phyloP scores from a whole-genome alignment of 2,888 invertebrate species.

The Amphipoea lucens region DNA sequence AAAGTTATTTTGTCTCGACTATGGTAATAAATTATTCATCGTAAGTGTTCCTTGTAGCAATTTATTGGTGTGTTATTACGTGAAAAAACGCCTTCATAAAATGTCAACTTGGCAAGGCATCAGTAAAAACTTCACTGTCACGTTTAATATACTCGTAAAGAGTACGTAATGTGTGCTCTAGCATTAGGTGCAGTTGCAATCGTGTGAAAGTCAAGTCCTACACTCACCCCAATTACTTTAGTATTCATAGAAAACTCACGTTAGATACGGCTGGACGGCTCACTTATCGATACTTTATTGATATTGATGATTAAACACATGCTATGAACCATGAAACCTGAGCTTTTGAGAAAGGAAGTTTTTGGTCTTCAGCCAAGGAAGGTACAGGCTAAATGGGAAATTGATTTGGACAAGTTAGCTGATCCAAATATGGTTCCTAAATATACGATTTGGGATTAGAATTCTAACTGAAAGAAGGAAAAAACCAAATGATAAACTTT shows the following conservation, averaged over 20 bases:
- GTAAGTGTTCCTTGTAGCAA: conserved; percentile 63
- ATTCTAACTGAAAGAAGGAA: background rate
- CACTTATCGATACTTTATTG: conserved; percentile 70
- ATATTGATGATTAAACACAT: conserved; percentile 31
- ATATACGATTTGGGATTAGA: background rate
- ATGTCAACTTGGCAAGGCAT: conserved; percentile 70
- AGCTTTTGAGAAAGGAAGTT: background rate
- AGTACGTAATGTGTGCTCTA: conserved; percentile 66
- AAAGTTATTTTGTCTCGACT: conserved; percentile 62
- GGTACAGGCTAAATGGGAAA: background rate
- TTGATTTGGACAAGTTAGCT: background rate
- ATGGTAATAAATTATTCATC: conserved; percentile 73
- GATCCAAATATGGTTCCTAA: background rate
- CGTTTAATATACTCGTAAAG: conserved; percentile 64
- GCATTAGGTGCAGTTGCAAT: conserved; percentile 74
- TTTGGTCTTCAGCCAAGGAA: background rate
- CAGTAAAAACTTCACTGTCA: conserved; percentile 67
- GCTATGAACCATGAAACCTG: background rate
- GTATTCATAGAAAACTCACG: conserved; percentile 82
- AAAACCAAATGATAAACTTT: background rate
- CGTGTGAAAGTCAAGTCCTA: conserved; percentile 87
- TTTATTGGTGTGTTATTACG: conserved; percentile 66
- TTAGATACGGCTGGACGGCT: conserved; percentile 73
- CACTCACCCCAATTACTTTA: conserved; percentile 84
- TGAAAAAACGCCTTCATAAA: conserved; percentile 69